Evolutionary conservation across 2,113 vertebrate species (phyloP).

Genomic region (Anolis carolinensis): DNA sequence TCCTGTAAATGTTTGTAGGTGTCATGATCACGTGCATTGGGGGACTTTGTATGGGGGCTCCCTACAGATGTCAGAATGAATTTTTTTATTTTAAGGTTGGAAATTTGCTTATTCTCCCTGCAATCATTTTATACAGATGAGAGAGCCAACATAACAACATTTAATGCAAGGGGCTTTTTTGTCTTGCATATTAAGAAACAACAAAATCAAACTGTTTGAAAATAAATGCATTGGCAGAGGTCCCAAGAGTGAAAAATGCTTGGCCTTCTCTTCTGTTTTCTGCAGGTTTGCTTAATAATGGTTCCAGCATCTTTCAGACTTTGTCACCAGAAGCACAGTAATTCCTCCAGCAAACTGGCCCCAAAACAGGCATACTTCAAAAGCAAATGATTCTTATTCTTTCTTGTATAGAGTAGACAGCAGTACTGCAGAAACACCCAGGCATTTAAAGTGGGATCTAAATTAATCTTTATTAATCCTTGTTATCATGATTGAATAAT

Average conservation of each 20-base stretch:
- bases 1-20: neutral
- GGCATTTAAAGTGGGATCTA: constrained; percentile 65
- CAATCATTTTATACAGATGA: no score
- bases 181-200: neutral
- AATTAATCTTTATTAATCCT: constrained; percentile 81
- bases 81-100: neutral
- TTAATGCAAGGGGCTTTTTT: neutral
- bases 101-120: neutral
- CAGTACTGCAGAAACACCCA: constrained; percentile 49
- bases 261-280: neutral
- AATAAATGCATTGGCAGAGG: neutral
- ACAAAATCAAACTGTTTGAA: neutral
- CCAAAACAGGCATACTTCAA: constrained; percentile 51
- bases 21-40: neutral
- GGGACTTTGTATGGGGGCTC: neutral
- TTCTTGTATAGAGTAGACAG: constrained; percentile 35
- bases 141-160: neutral
- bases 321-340: constrained; percentile 25
- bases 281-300: constrained; percentile 9
- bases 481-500: constrained; percentile 75
- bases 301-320: constrained; percentile 11
- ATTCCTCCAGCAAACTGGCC: neutral
- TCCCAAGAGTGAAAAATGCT: neutral
- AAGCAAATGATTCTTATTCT: constrained; percentile 60
- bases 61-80: neutral